phyloP scores from a whole-genome alignment of 1,140 invertebrate genomes.

The Drosophila ambigua region DNA sequence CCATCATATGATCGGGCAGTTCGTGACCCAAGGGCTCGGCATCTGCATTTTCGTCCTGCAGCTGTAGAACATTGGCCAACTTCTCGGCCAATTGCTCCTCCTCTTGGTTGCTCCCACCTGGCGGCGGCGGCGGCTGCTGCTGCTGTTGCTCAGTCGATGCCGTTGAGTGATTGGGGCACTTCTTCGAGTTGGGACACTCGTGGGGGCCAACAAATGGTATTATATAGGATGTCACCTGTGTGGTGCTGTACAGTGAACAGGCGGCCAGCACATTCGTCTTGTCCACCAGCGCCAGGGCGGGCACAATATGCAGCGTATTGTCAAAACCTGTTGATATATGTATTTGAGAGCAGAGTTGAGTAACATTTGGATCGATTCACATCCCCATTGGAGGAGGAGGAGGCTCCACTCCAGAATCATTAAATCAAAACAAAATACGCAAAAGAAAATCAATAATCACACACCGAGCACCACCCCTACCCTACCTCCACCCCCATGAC shows the following conservation, averaged over 20 bases:
- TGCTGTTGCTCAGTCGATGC: slow-evolving; percentile 14
- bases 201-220: slow-evolving; percentile 83
- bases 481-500: slow-evolving; percentile 2
- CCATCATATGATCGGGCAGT: slow-evolving; percentile 71
- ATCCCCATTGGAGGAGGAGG: background rate
- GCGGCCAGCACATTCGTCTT: slow-evolving; percentile 54
- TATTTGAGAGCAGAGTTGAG: slow-evolving; percentile 16
- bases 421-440: slow-evolving; percentile 65
- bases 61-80: slow-evolving; percentile 28
- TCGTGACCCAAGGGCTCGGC: slow-evolving; percentile 66
- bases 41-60: slow-evolving; percentile 28
- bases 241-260: slow-evolving; percentile 65
- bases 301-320: slow-evolving; percentile 83
- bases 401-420: slow-evolving; percentile 22
- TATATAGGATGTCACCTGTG: slow-evolving; percentile 82
- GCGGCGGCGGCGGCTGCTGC: slow-evolving; percentile 7
- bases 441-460: slow-evolving; percentile 74
- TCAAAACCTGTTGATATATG: slow-evolving; percentile 75
- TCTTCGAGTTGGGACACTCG: slow-evolving; percentile 82
- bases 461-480: slow-evolving; percentile 21
- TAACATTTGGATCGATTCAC: slow-evolving; percentile 23
- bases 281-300: slow-evolving; percentile 73
- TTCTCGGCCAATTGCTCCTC: slow-evolving; percentile 49
- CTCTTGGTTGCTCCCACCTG: slow-evolving; percentile 11
- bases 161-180: slow-evolving; percentile 75